Base-by-base conservation (phyloP, 2,888 invertebrate genomes). In the Lepidonotus clava region DNA sequence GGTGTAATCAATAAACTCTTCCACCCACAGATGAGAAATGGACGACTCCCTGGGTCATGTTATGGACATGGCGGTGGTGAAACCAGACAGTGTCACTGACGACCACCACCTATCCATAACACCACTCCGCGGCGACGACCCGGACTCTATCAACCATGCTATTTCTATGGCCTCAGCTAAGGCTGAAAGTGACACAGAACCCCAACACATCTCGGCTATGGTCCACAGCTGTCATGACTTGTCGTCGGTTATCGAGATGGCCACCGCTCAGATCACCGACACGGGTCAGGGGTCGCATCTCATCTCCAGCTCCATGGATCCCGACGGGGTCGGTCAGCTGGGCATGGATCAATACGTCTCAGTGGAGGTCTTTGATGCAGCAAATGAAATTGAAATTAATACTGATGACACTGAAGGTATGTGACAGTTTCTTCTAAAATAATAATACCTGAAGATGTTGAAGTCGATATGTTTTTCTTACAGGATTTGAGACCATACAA, bases 321-420 rank as follows among this genome's bases (percentile, higher is more conserved):
- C 46, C 8, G 36, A 80, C 24, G 11, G n/a, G 38, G 76, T 40
- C 2, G 24, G 51, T 80, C 41, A 41, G 32, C 18, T 80, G 4
- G 80, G 46, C 46, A 41, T 80, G 51, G 41, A 76, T 24, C 34
- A 76, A 24, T 76, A 76, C 24, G 41, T 76, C 21, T 51, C 80
- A 1, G 80, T 80, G n/a, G 80, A 80, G 34, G 80, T 80, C 28
- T 80, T 80, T 46, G 80, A 80, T 80, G 51, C 80, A 8, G 80
- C 80, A 4, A 80, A 41, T 46, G 80, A 46, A 28, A 80, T 80
- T 5, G 80, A 80, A 46, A 80, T 80, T 1, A 51, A 80, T 46
- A 80, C 46, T 32, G 80, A 41, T n/a, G 51, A 34, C 38, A 41
- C 61, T 61, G 32, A n/a, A 28, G 61, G 61, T n/a, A 61, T 61